A percentile compares a stretch with the other conserved stretches of the same genome.
phyloP scores from a whole-genome alignment of 2,113 vertebrate species.

The Amazona vittata region DNA sequence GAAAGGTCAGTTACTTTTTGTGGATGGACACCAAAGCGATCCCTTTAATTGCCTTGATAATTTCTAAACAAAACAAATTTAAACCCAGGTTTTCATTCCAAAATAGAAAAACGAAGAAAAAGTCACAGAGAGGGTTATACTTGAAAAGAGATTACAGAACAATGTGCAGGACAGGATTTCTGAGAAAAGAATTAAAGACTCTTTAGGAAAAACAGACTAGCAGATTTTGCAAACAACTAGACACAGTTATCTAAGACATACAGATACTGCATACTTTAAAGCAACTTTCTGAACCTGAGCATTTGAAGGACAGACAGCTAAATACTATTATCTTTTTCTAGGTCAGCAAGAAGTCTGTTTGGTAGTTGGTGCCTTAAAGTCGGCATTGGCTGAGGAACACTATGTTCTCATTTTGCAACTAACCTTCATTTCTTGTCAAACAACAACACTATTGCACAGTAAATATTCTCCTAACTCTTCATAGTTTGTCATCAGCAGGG shows the following conservation, averaged over 20 bases:
- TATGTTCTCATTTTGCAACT: not conserved
- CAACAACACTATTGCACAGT: not conserved
- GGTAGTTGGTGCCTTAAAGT: not conserved
- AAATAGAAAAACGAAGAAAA: not conserved
- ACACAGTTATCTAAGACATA: not conserved
- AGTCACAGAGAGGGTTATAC: not conserved
- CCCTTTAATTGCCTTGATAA: not conserved
- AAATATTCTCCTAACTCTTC: not conserved
- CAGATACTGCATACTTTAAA: not conserved
- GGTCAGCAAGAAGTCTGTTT: not conserved
- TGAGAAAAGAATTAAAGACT: not conserved
- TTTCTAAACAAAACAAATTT: not conserved
- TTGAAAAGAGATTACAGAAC: not conserved
- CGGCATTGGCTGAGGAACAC: not conserved
- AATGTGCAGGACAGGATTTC: not conserved
- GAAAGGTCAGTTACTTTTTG: not conserved
- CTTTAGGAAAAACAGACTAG: not conserved
- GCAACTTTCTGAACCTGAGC: not conserved
- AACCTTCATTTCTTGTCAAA: not conserved
- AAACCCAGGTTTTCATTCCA: not conserved
- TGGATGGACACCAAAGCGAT: not conserved
- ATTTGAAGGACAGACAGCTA: not conserved
- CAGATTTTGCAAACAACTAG: not conserved
- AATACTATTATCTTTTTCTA: not conserved
- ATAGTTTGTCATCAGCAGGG: not conserved